phyloP scores from a whole-genome alignment of 2,888 invertebrate genomes.

The Abrostola tripartita region DNA sequence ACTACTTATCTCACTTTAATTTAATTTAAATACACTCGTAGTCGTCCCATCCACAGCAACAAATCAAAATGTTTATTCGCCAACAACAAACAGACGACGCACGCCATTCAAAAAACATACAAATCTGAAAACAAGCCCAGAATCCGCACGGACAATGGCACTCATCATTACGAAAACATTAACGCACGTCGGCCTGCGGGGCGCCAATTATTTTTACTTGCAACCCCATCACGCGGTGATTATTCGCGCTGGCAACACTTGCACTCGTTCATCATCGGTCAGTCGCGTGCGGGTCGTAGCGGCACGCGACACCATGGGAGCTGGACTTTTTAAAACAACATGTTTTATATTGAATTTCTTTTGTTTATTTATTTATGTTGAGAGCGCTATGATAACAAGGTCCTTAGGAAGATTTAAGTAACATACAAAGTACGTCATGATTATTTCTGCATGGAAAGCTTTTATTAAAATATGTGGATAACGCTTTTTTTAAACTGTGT shows the following conservation, averaged over 20 bases:
- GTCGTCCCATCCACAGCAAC: neutral
- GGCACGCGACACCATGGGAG: conserved; percentile 61
- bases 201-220: conserved; percentile 85
- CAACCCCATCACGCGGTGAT: conserved; percentile 82
- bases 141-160: conserved; percentile 76
- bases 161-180: conserved; percentile 87
- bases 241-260: conserved; percentile 80
- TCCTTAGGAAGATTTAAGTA: conserved; percentile 11
- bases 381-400: conserved; percentile 26
- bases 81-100: conserved; percentile 63
- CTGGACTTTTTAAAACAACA: conserved; percentile 64
- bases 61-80: conserved; percentile 60
- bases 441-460: too few relatives aligned
- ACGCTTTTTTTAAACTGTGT: too few relatives aligned
- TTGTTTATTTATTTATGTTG: conserved; percentile 2
- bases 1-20: neutral
- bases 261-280: conserved; percentile 74
- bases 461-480: too few relatives aligned
- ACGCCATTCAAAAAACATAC: conserved; percentile 62
- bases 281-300: conserved; percentile 71
- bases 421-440: neutral
- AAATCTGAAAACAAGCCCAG: conserved; percentile 82
- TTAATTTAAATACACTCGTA: neutral
- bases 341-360: conserved; percentile 41
- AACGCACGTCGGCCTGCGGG: conserved; percentile 82